Base-by-base conservation (phyloP, 1,140 invertebrate genomes). In the Melipona quadrifasciata region DNA sequence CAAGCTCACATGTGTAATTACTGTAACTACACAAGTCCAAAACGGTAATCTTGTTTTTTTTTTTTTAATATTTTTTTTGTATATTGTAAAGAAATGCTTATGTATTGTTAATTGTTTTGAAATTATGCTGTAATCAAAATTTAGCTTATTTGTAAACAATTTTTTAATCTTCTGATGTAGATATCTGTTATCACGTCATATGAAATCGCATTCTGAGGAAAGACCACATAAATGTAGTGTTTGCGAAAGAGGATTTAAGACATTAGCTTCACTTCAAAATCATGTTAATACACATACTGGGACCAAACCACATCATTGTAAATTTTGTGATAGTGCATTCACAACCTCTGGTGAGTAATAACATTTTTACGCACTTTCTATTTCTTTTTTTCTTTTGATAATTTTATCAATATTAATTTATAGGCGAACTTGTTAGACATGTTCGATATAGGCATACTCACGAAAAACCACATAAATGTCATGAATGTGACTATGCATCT, bases 231-330 rank as follows among this genome's bases (percentile, higher is more conserved):
- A 99, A 92, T 99, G 98, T 93, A 97, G 96, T 71, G 98, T 99
- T 34, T 99, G 99, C 94, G 98, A 99, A 90, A 96, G 98, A 72
- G 98, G 98, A 12, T 99, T 99, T 92, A 99, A 99, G 95, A 99
- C 99, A 0, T 93, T 98, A 31, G 98, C 98, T 1, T 99, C 98
- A 0, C 94, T 99, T 47, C 97, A 99, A 90, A 99, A 99, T 93
- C 99, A 99, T 94, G 97, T 99, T 3, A 99, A 99, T 93, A 99
- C 98, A 82, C 99, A 99, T 93, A 99, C 98, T 51, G 99, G 99
- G 64, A 98, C 97, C 14, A 98, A 99, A 92, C 99, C 99, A 0
- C 98, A 99, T 94, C 96, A 97, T 65, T 99, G 99, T 95, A 99
- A 98, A 95, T 97, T 96, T 92, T 99, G 99, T 94, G 97, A 98